Evolutionary conservation across 2,113 vertebrate species (phyloP).

Genomic region (Petrocephalus zakoni): DNA sequence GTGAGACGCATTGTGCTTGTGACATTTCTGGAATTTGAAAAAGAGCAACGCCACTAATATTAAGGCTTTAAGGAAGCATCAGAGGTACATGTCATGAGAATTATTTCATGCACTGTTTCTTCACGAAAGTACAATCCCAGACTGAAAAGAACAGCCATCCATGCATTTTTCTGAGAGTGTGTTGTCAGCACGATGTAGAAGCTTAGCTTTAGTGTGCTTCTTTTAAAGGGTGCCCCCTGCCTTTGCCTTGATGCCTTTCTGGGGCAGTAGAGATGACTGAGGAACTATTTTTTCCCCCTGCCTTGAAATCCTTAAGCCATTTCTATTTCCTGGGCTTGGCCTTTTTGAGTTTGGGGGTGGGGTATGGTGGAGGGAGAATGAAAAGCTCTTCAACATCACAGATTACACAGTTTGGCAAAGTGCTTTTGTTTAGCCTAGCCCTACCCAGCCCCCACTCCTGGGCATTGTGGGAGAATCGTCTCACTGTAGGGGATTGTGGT

Average conservation of each 20-base stretch:
- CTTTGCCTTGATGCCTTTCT: conserved; percentile 25
- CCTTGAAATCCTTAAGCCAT: conserved; percentile 52
- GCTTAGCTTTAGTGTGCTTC: not conserved
- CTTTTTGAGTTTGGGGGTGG: conserved; percentile 21
- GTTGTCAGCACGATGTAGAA: not conserved
- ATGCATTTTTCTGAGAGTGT: not conserved
- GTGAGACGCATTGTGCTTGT: not conserved
- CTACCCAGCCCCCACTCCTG: conserved; percentile 46
- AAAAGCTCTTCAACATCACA: conserved; percentile 47
- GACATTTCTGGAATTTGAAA: not conserved
- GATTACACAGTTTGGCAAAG: conserved; percentile 45
- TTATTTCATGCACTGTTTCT: not conserved
- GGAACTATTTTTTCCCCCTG: conserved; percentile 4
- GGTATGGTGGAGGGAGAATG: conserved; percentile 21
- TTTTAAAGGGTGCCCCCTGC: not conserved
- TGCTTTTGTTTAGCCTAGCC: conserved; percentile 54
- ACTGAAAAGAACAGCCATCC: not conserved
- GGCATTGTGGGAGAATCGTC: conserved; percentile 65
- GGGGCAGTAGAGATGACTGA: conserved; percentile 9
- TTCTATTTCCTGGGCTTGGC: conserved; percentile 30
- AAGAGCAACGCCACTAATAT: not conserved
- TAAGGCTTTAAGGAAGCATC: not conserved
- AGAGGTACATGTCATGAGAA: not conserved
- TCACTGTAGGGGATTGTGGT: conserved; percentile 68
- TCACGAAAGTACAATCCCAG: not conserved